Conservation (phyloP, 2,888 invertebrate species). For the Adelphocoris suturalis region DNA sequence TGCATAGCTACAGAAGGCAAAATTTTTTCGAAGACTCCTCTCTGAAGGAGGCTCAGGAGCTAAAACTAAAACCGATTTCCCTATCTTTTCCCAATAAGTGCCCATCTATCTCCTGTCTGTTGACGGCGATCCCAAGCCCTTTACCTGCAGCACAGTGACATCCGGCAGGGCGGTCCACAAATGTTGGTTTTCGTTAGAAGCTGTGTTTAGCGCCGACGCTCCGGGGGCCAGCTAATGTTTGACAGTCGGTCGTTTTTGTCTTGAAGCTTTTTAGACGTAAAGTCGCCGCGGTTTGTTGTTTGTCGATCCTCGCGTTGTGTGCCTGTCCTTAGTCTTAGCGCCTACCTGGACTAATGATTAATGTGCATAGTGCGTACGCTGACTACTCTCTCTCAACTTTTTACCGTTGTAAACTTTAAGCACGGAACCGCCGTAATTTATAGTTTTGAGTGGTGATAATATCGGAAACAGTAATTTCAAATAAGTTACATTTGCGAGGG, state of each 20-base stretch:
- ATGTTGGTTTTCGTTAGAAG: constrained; percentile 66
- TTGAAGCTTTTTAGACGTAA: not conserved
- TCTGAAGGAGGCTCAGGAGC: no score
- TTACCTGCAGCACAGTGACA: not conserved
- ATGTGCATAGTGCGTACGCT: constrained; percentile 32
- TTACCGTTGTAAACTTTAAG: not conserved
- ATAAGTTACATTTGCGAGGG: no score
- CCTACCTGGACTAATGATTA: constrained; percentile 57
- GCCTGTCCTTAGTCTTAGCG: constrained; percentile 30
- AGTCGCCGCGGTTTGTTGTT: constrained; percentile 47
- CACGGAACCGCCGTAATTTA: not conserved
- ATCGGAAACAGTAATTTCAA: not conserved
- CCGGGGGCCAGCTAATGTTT: constrained; percentile 33
- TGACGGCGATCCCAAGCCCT: not conserved
- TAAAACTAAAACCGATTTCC: no score
- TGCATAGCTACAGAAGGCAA: no score
- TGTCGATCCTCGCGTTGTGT: constrained; percentile 42
- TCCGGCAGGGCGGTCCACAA: constrained; percentile 38
- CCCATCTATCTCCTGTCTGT: not conserved
- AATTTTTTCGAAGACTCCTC: no score
- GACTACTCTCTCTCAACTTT: not conserved
- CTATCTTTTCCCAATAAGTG: constrained; percentile 15
- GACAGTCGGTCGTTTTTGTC: constrained; percentile 36
- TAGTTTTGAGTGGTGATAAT: not conserved
- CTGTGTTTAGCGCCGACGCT: constrained; percentile 58